phyloP scores from a whole-genome alignment of 2,888 invertebrate species.

The Amblyteles armatorius region DNA sequence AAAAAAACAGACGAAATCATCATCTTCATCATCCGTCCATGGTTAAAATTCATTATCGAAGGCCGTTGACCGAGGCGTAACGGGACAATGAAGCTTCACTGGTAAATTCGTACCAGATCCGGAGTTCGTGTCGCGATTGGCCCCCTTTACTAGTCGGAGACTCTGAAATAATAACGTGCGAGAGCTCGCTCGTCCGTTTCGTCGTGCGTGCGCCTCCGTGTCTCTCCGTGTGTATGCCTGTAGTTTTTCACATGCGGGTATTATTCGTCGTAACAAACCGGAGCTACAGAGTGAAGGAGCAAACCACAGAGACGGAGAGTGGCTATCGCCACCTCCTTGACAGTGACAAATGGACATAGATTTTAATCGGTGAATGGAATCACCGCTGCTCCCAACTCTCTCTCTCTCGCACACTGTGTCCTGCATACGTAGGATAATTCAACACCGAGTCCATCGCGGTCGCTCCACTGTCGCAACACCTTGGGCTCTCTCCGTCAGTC shows the following conservation, averaged over 20 bases:
- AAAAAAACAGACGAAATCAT: constrained; percentile 26
- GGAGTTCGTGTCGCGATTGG: constrained; percentile 78
- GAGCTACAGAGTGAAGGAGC: constrained; percentile 60
- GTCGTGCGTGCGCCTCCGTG: background rate
- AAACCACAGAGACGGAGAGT: constrained; percentile 51
- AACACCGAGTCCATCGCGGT: constrained; percentile 55
- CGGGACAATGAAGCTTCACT: constrained; percentile 81
- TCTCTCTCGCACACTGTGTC: constrained; percentile 56
- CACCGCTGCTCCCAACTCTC: constrained; percentile 81
- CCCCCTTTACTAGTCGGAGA: constrained; percentile 58
- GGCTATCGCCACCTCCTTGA: constrained; percentile 86
- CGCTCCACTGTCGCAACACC: constrained; percentile 63
- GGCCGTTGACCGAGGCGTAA: constrained; percentile 71
- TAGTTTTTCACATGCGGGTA: constrained; percentile 74
- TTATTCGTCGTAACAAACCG: constrained; percentile 70
- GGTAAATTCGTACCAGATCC: constrained; percentile 76
- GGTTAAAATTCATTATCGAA: constrained; percentile 58
- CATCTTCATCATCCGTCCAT: constrained; percentile 70
- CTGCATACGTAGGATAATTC: constrained; percentile 56
- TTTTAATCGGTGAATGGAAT: constrained; percentile 90
- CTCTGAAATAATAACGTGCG: constrained; percentile 82
- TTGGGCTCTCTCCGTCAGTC: constrained; percentile 29
- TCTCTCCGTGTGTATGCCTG: background rate
- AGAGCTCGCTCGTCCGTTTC: constrained; percentile 14
- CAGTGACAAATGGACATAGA: constrained; percentile 92